phyloP scores from a whole-genome alignment of 2,113 vertebrate genomes.

The Tonatia bakeri region DNA sequence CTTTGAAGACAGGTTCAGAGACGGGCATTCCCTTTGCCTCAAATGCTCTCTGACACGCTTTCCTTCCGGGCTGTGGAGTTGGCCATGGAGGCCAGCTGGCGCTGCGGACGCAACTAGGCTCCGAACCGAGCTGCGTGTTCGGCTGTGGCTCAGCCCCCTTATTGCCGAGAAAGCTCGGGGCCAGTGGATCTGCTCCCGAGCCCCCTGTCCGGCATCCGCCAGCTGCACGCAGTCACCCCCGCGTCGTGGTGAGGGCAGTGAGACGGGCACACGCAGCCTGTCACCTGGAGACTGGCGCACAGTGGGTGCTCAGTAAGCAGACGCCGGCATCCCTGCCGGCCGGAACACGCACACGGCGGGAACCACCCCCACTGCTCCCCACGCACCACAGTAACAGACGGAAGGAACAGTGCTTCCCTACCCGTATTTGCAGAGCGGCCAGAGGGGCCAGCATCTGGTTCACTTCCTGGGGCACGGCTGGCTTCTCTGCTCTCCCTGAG shows the following conservation, averaged over 20 bases:
- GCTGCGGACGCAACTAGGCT: not conserved
- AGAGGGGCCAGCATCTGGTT: not conserved
- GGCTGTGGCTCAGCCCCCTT: not conserved
- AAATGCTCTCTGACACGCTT: not conserved
- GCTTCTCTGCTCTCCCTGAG: not conserved
- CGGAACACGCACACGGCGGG: not conserved
- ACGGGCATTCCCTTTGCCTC: not conserved
- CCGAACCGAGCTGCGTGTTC: not conserved
- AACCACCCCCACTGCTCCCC: too few species aligned
- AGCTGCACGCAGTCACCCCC: not conserved
- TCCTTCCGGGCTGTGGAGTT: too few species aligned
- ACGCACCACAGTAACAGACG: too few species aligned
- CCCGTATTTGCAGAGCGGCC: not conserved
- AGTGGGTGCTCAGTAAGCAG: not conserved
- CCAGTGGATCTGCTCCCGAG: not conserved
- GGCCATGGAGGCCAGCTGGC: not conserved
- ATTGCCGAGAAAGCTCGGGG: not conserved
- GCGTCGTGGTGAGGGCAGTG: not conserved
- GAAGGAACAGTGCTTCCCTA: not conserved
- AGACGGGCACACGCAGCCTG: not conserved
- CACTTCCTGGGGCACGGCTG: not conserved
- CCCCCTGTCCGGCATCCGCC: not conserved
- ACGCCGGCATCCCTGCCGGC: rapidly evolving
- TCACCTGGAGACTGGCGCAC: rapidly evolving
- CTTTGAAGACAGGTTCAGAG: not conserved